These are phyloP conservation scores for Salvelinus fontinalis DNA, from an alignment of 2,113 vertebrate genomes.

Conservation along the genomic window DNA sequence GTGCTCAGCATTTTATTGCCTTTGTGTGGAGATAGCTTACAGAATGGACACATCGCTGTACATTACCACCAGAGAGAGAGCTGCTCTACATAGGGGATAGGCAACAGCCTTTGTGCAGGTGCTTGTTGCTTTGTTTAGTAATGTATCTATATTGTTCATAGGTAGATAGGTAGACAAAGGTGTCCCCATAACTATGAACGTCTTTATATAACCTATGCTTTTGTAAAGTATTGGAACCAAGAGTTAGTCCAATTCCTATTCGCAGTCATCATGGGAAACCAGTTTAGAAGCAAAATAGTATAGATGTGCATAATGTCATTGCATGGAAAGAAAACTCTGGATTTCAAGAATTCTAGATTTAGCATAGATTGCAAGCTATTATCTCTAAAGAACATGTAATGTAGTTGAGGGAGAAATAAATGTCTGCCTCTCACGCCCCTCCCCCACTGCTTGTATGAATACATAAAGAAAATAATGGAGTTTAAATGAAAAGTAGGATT, in stretches of 20 bases:
- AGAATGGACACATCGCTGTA: background rate
- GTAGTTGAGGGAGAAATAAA: background rate
- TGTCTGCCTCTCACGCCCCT: background rate
- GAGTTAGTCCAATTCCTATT: too few relatives aligned
- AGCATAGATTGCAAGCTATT: background rate
- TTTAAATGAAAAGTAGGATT: background rate
- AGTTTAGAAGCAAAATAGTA: too few relatives aligned
- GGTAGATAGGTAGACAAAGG: background rate
- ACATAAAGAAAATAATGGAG: background rate
- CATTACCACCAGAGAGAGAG: background rate
- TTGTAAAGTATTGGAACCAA: too few relatives aligned
- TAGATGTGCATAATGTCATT: too few relatives aligned
- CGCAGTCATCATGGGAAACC: too few relatives aligned
- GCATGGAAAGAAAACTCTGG: too few relatives aligned
- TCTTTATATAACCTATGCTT: too few relatives aligned
- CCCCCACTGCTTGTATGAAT: background rate
- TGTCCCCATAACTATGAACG: too few relatives aligned
- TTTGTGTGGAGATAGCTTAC: slow-evolving; percentile 12
- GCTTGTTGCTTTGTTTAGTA: background rate
- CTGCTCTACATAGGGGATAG: background rate
- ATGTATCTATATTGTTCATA: background rate
- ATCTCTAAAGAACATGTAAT: slow-evolving; percentile 3
- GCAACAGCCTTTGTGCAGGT: background rate
- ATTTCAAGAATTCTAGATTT: too few relatives aligned
- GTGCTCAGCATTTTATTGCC: slow-evolving; percentile 20